phyloP scores from a whole-genome alignment of 2,888 invertebrate genomes.

The Thalpophila matura region DNA sequence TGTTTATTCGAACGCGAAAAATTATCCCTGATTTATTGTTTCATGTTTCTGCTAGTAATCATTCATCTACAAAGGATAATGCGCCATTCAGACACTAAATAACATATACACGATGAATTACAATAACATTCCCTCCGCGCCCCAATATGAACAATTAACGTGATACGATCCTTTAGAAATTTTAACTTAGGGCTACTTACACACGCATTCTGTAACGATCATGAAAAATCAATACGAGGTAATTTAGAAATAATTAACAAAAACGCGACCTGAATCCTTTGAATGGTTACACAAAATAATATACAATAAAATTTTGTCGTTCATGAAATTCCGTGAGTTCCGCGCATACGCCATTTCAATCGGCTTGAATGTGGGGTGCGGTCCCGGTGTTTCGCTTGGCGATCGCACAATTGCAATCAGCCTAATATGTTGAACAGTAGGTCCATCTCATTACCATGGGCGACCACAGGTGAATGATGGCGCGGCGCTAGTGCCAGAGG shows the following conservation, averaged over 20 bases:
- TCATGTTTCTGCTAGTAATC: conserved; percentile 51
- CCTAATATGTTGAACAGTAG: conserved; percentile 89
- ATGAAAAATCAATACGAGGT: conserved; percentile 57
- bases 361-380: conserved; percentile 75
- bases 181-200: conserved; percentile 30
- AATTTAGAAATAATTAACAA: conserved; percentile 58
- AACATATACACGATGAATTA: conserved; percentile 40
- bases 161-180: conserved; percentile 44
- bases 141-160: conserved; percentile 44
- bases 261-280: conserved; percentile 56
- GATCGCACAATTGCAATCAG: conserved; percentile 87
- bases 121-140: conserved; percentile 26
- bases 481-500: conserved; percentile 77
- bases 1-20: conserved; percentile 65
- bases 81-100: conserved; percentile 40
- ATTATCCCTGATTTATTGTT: conserved; percentile 58
- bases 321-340: conserved; percentile 58
- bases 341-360: conserved; percentile 74
- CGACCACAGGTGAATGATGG: conserved; percentile 90
- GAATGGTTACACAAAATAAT: conserved; percentile 59
- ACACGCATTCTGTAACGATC: conserved; percentile 53
- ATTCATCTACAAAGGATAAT: conserved; percentile 53
- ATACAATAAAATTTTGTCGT: conserved; percentile 53
- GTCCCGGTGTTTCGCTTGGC: conserved; percentile 73
- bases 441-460: conserved; percentile 90